Conservation (phyloP, 2,797 vertebrate species). For the Parauchenoglanis punctatus region DNA sequence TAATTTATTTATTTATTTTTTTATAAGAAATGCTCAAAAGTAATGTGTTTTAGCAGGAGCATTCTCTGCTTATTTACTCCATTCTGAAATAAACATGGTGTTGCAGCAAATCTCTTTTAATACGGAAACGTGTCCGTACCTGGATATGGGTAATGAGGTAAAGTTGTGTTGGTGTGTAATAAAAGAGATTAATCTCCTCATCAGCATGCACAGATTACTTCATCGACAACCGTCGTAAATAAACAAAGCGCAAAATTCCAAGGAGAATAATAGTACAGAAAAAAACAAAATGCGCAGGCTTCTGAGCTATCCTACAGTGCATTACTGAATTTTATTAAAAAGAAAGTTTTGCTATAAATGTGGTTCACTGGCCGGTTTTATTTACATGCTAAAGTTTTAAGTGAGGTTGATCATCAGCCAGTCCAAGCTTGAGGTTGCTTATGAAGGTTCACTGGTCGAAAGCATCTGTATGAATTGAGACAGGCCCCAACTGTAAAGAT, state of each 20-base stretch:
- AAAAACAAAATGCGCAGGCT: not conserved
- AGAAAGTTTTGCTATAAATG: not conserved
- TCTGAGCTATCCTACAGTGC: not conserved
- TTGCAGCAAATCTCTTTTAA: not conserved
- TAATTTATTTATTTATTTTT: too few relatives aligned
- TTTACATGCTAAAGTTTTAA: not conserved
- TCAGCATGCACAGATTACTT: not conserved
- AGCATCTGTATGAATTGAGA: conserved; percentile 34
- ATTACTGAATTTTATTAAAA: not conserved
- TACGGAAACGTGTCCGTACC: not conserved
- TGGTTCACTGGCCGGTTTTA: not conserved
- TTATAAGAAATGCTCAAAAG: not conserved
- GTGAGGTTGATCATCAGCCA: not conserved
- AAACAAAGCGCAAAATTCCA: not conserved
- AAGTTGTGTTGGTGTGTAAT: not conserved
- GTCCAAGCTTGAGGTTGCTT: not conserved
- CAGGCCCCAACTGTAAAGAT: conserved; percentile 1
- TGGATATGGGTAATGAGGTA: conserved; percentile 21
- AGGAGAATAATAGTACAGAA: not conserved
- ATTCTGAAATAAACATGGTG: not conserved
- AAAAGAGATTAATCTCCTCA: conserved; percentile 27
- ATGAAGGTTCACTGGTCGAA: not conserved
- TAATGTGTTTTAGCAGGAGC: not conserved
- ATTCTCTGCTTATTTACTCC: not conserved
- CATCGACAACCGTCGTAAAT: not conserved